Percentiles rank a stretch among this genome's conserved stretches.
phyloP scores from a whole-genome alignment of 2,888 invertebrate species.

The Tuberolachnus salignus region DNA sequence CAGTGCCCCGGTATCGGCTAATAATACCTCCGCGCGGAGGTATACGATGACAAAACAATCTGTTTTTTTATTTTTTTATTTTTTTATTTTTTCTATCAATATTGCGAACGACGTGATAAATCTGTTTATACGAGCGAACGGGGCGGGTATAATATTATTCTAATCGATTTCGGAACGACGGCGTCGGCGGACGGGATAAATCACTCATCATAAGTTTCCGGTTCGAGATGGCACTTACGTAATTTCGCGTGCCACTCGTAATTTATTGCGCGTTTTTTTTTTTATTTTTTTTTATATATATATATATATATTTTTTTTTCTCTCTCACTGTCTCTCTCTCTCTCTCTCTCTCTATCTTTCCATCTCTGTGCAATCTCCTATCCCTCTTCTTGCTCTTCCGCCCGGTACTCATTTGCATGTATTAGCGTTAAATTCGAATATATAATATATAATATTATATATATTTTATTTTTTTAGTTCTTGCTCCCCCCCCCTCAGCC shows the following conservation, averaged over 20 bases:
- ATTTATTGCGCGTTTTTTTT: slow-evolving; percentile 18
- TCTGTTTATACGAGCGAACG: background rate
- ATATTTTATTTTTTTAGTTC: slow-evolving; percentile 4
- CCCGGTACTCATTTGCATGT: slow-evolving; percentile 2
- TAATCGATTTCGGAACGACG: slow-evolving; percentile 8
- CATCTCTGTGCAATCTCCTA: too few species aligned
- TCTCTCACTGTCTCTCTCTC: background rate
- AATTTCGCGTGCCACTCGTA: slow-evolving; percentile 24
- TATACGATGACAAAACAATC: background rate
- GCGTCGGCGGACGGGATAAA: slow-evolving; percentile 13
- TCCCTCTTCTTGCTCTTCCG: too few species aligned
- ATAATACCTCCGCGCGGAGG: too few species aligned
- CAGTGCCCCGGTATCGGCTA: too few species aligned
- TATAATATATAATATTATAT: background rate
- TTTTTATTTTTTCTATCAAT: too few species aligned
- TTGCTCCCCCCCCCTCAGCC: too few species aligned
- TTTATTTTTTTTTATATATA: background rate
- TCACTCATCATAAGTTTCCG: slow-evolving; percentile 30
- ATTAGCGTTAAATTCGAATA: slow-evolving; percentile 17
- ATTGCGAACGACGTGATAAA: slow-evolving; percentile 23
- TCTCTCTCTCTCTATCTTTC: too few species aligned
- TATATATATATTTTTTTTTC: too few species aligned
- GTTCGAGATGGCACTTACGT: slow-evolving; percentile 24
- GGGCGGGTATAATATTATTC: background rate
- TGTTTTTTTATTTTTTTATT: too few species aligned